Conservation (phyloP, 2,113 vertebrate species). For the Lanius ludovicianus region DNA sequence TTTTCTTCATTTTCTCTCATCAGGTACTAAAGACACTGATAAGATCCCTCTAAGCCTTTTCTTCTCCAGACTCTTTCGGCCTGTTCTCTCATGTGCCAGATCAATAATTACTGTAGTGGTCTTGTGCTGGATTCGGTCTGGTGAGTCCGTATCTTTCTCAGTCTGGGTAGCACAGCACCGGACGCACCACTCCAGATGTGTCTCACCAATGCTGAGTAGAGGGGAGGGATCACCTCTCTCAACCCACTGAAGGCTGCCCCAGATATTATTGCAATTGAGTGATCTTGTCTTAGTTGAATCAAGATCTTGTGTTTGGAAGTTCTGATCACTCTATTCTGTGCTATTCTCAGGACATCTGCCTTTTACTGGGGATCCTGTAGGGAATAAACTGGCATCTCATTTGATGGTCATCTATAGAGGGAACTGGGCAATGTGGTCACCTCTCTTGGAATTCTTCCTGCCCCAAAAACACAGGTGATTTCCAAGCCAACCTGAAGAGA, state of each 20-base stretch:
- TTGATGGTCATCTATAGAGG: not conserved
- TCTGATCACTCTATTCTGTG: not conserved
- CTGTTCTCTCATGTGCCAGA: not conserved
- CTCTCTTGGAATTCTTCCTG: not conserved
- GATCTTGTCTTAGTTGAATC: not conserved
- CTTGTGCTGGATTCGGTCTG: not conserved
- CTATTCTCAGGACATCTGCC: not conserved
- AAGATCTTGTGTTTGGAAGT: not conserved
- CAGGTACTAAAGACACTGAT: not conserved
- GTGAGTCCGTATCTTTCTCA: not conserved
- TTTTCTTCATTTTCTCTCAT: not conserved
- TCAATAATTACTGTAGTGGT: not conserved
- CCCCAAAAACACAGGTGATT: not conserved
- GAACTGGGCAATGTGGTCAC: not conserved
- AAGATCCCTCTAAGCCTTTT: not conserved
- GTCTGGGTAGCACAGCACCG: not conserved
- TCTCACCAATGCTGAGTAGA: not conserved
- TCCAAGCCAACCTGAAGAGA: not conserved
- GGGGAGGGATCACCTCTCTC: not conserved
- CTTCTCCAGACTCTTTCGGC: not conserved
- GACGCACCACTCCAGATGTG: not conserved
- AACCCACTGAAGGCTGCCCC: not conserved
- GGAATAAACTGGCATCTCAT: not conserved
- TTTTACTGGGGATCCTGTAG: not conserved
- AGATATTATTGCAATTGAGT: not conserved